Evolutionary conservation across 64 coral and sea anemone genomes (phyloP).

Genomic region (Dendronephthya gigantea): DNA sequence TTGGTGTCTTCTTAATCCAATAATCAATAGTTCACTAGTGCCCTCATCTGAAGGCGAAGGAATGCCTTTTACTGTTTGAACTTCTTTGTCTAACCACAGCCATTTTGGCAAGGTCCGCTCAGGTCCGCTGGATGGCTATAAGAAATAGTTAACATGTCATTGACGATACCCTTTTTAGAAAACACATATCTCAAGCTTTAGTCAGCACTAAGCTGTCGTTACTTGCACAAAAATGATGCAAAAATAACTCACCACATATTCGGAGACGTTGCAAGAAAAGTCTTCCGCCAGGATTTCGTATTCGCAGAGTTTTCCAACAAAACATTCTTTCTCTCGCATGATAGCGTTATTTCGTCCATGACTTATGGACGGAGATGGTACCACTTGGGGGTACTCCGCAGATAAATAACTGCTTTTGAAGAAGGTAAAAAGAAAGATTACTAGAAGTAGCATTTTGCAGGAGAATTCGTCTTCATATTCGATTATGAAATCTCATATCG

Average conservation of each 20-base stretch:
- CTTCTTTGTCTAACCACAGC: background rate
- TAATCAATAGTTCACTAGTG: background rate
- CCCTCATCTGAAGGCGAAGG: background rate
- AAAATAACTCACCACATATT: background rate
- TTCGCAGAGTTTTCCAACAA: background rate
- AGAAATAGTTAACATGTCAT: too few species aligned
- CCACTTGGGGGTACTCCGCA: background rate
- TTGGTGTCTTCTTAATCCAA: too few species aligned
- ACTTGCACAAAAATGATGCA: too few species aligned
- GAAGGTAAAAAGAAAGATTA: background rate
- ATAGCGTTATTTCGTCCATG: background rate
- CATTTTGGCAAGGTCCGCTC: background rate
- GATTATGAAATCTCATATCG: too few species aligned
- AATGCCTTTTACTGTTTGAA: background rate
- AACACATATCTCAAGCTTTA: too few species aligned
- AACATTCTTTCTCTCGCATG: background rate
- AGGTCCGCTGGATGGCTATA: background rate
- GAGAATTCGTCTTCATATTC: background rate
- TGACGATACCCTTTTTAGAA: background rate
- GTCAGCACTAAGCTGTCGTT: too few species aligned
- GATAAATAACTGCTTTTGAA: background rate
- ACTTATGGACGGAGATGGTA: background rate
- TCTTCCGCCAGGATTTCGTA: background rate
- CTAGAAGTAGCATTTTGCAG: background rate
- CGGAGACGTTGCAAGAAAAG: background rate